phyloP scores from a whole-genome alignment of 2,113 vertebrate genomes.

The Lepus americanus region DNA sequence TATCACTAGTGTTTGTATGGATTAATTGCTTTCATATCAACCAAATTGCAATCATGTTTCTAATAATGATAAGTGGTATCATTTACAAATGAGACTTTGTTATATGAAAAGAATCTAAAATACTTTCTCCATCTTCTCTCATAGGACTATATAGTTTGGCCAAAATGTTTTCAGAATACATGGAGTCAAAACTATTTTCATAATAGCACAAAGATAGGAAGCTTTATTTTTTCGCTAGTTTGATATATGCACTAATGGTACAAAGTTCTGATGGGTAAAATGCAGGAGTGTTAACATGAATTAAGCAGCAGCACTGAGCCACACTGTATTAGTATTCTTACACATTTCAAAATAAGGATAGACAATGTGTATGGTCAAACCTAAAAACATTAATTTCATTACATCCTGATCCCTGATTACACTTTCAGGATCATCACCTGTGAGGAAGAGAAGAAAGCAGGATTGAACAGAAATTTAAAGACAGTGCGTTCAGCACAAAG shows the following conservation, averaged over 20 bases:
- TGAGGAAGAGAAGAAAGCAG: background rate
- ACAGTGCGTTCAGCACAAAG: background rate
- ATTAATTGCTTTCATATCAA: constrained; percentile 43
- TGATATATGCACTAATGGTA: background rate
- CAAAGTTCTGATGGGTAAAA: background rate
- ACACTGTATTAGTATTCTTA: background rate
- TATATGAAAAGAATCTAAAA: background rate
- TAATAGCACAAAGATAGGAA: background rate
- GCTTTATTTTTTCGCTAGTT: background rate
- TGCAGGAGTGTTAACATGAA: background rate
- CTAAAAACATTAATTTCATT: background rate
- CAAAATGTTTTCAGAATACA: background rate
- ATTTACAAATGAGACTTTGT: constrained; percentile 15
- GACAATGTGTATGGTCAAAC: background rate
- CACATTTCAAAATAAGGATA: too few relatives aligned
- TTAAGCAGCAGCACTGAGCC: background rate
- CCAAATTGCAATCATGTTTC: background rate
- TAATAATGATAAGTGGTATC: background rate
- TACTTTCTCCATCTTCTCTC: background rate
- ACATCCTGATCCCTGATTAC: background rate
- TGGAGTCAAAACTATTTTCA: constrained; percentile 14
- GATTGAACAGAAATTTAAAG: background rate
- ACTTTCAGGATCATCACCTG: background rate
- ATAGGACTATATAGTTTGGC: background rate
- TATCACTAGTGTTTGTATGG: background rate